Base-by-base conservation (phyloP, 2,113 vertebrate species). In the Sander vitreus region DNA sequence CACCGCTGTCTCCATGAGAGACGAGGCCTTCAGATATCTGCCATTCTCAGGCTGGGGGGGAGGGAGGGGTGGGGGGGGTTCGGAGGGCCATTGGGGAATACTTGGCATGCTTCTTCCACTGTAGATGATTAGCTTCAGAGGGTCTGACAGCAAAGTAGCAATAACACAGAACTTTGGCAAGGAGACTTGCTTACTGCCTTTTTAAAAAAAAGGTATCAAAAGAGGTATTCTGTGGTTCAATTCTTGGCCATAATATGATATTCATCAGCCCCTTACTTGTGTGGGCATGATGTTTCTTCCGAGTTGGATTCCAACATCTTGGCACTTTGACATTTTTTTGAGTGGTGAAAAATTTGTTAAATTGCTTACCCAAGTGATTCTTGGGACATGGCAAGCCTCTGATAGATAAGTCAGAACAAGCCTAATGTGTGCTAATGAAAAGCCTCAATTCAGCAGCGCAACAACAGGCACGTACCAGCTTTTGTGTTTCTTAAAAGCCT, bases 351-450 rank as follows among this genome's bases (percentile, higher is more conserved):
- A 73, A 59, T 25, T 23, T 6, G 39, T n/a, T 69, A 19, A 55
- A 54, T 0, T 23, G 55, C 65, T 68, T 21, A 70, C 48, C 72
- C 27, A 53, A 78, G 72, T 47, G 77, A 81, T 87, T 67, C 72
- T 33, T 57, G 53, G 77, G 80, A 75, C 64, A 43, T 76, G 53
- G 65, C 76, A 82, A 71, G 82, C 51, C 74, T 76, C 55, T 36
- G 47, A 83, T 63, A 76, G 84, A 88, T 93, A 51, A 85, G 91
- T 89, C 73, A 53, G 89, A 80, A 93, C 93, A 93, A 78, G 94
- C 58, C 89, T 67, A 71, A 69, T 68, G 76, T 53, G 60, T 74
- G 65, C 71, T 60, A 47, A 85, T 74, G 76, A 88, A 91, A 85
- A 86, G 47, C 64, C 81, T 76, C 63, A 76, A 66, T 53, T 68